Evolutionary conservation across 1,140 invertebrate species (phyloP).

Genomic region (Eubasilissa regina): DNA sequence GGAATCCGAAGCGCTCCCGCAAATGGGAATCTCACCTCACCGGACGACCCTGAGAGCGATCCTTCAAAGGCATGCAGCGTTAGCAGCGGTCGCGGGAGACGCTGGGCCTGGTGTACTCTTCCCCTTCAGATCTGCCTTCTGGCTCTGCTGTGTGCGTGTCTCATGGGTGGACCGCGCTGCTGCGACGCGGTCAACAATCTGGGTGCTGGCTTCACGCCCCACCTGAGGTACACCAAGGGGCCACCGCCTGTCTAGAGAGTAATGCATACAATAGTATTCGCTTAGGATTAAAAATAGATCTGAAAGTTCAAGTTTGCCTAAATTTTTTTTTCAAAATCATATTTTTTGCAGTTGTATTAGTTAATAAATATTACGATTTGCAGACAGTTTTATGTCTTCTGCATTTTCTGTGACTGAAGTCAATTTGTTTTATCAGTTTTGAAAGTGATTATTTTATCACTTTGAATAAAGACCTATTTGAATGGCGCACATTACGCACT

Average conservation of each 20-base stretch:
- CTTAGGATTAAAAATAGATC: neutral
- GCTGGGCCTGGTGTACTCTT: constrained; percentile 82
- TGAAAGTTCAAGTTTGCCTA: neutral
- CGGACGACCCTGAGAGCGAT: constrained; percentile 63
- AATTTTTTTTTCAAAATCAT: neutral
- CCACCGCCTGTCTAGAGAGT: constrained; percentile 85
- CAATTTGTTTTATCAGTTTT: too few species aligned
- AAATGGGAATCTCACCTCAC: constrained; percentile 29
- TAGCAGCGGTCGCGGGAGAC: constrained; percentile 78
- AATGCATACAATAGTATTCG: neutral
- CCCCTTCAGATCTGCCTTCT: constrained; percentile 88
- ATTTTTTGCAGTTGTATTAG: too few species aligned
- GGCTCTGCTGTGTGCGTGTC: constrained; percentile 85
- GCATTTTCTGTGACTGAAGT: too few species aligned
- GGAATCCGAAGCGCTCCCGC: neutral
- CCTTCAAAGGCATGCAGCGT: constrained; percentile 70
- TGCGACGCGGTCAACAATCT: constrained; percentile 90
- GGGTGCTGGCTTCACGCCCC: constrained; percentile 85
- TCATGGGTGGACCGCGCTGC: constrained; percentile 86
- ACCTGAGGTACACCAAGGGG: constrained; percentile 87
- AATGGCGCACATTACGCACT: too few species aligned
- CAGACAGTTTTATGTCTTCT: too few species aligned
- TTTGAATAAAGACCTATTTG: too few species aligned
- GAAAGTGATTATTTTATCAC: too few species aligned
- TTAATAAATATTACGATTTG: too few species aligned